Conservation (phyloP, 1,140 invertebrate species). For the Notospermus geniculatus region DNA sequence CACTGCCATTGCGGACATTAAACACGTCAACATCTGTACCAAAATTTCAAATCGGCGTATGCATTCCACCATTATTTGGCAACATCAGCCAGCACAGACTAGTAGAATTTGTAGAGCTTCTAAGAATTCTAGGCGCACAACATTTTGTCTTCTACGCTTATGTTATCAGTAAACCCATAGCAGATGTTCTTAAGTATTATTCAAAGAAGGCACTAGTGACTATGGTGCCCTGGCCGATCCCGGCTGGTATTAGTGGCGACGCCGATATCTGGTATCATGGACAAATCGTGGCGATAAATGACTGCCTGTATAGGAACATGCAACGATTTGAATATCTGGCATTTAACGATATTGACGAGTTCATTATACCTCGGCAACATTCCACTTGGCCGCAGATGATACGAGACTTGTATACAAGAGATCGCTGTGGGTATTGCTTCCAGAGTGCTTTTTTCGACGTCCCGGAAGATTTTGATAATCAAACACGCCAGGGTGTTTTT, state of each 20-base stretch:
- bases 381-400: neutral
- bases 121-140: constrained; percentile 23
- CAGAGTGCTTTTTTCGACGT: constrained; percentile 13
- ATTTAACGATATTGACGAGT: constrained; percentile 34
- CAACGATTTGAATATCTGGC: constrained; percentile 18
- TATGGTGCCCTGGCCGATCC: constrained; percentile 18
- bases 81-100: constrained; percentile 17
- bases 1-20: neutral
- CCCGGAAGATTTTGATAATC: neutral
- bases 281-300: constrained; percentile 29
- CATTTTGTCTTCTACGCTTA: constrained; percentile 30
- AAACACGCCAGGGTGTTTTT: constrained; percentile 3
- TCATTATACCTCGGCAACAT: constrained; percentile 21
- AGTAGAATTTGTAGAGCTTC: constrained; percentile 31
- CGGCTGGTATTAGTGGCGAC: constrained; percentile 6
- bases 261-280: constrained; percentile 22
- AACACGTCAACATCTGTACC: neutral
- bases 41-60: constrained; percentile 22
- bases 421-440: constrained; percentile 9
- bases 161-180: constrained; percentile 14
- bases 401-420: neutral
- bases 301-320: constrained; percentile 30
- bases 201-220: constrained; percentile 10
- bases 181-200: constrained; percentile 23
- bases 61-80: constrained; percentile 32